A percentile compares a stretch with the other conserved stretches of the same genome.
Evolutionary conservation across 1,140 invertebrate species (phyloP).

Genomic region (Apis florea): DNA sequence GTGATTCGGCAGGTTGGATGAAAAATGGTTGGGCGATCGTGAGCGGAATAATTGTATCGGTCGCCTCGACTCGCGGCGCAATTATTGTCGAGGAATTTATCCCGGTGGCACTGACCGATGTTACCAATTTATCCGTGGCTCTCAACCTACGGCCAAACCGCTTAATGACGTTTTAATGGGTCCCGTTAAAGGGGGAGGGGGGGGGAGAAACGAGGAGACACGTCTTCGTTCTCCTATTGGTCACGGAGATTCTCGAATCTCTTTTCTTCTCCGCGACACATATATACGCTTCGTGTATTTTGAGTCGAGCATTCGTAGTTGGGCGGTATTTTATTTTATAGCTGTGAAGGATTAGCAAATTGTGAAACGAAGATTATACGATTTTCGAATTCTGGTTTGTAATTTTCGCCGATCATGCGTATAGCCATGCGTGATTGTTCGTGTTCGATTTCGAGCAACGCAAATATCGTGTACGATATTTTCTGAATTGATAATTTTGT

Average conservation of each 20-base stretch:
- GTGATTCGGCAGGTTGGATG: slow-evolving; percentile 64
- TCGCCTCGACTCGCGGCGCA: slow-evolving; percentile 44
- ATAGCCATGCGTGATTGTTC: too few relatives aligned
- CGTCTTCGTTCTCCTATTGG: slow-evolving; percentile 14
- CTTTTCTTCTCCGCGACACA: neutral
- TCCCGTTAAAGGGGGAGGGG: slow-evolving; percentile 22
- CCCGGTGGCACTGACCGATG: slow-evolving; percentile 54
- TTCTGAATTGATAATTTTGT: too few relatives aligned
- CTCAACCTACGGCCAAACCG: neutral
- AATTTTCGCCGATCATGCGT: too few relatives aligned
- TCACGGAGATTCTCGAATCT: slow-evolving; percentile 7
- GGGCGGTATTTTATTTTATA: too few relatives aligned
- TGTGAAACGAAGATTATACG: too few relatives aligned
- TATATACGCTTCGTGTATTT: neutral
- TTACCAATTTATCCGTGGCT: slow-evolving; percentile 49
- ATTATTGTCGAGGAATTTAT: slow-evolving; percentile 51
- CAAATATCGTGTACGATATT: too few relatives aligned
- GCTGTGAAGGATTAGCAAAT: too few relatives aligned
- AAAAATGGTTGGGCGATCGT: slow-evolving; percentile 62
- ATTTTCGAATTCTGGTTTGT: too few relatives aligned
- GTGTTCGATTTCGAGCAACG: too few relatives aligned
- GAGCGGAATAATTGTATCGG: slow-evolving; percentile 66
- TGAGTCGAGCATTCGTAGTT: slow-evolving; percentile 9
- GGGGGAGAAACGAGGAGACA: neutral
- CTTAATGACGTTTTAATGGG: slow-evolving; percentile 45